Evolutionary conservation across 2,797 vertebrate species (phyloP), one percentile per base, ranked within the genome.

Genomic region (Brotula barbata): DNA sequence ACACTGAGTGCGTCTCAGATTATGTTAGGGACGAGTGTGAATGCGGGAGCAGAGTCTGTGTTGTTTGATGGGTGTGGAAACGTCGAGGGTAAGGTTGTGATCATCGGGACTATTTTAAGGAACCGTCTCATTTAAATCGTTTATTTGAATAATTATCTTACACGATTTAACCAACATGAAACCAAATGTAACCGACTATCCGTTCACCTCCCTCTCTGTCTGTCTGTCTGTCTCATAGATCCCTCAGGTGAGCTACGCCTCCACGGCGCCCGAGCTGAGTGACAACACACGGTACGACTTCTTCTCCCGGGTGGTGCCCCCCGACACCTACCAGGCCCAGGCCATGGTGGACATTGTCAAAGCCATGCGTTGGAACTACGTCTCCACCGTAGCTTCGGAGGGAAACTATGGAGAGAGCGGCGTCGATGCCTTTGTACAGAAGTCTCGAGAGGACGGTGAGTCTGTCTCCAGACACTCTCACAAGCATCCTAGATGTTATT

Each of bases 341-440:
- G 95, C 96, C 63, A 98, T 98, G 96, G 94, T 97, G 84, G 96
- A 98, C 87, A 96, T 98, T 0, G 95, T 96, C 71, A 97, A 94
- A 55, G 95, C 94, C 53, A 94, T 98, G 90, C 92, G 89, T 76
- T 98, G 96, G 96, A 97, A 95, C 85, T 98, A 98, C 0, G 96
- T 98, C 73, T 96, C 95, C 82, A 98, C 96, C 0, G 89, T 98
- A 40, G 96, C 95, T 58, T 98, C 96, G 0, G 96, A 97, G 87
- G 95, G 95, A 57, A 98, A 94, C 91, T 98, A 98, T 0, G 96
- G 96, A 0, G 96, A 98, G 67, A 98, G 96, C 0, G 96, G 95
- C 0, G 95, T 98, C 33, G 96, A 98, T 10, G 96, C 95, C 33
- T 98, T 98, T 86, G 93, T 96, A 77, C 96, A 98, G 83, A 97